Percentiles rank a stretch among this genome's conserved stretches.
Conservation (phyloP, 2,113 vertebrate genomes). For the Marmota flaviventris region DNA sequence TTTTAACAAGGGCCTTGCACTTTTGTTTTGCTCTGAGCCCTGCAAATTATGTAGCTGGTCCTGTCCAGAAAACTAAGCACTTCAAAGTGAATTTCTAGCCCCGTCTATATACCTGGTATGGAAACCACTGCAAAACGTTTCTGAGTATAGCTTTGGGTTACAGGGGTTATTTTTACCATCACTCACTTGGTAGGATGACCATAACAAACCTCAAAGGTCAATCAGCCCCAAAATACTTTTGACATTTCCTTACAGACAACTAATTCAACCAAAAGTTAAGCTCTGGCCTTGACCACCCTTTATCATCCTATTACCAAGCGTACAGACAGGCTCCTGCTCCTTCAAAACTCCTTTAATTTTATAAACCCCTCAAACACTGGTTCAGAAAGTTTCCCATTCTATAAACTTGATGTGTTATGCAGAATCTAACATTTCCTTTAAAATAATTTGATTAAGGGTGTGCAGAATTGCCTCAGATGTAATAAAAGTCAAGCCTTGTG, state of each 20-base stretch:
- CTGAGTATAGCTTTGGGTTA: neutral
- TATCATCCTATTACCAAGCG: neutral
- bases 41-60: neutral
- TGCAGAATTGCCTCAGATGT: conserved; percentile 56
- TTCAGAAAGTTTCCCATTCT: conserved; percentile 60
- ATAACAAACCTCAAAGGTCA: neutral
- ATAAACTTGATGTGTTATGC: conserved; percentile 31
- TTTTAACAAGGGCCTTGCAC: neutral
- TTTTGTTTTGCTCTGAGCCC: conserved; percentile 20
- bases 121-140: neutral
- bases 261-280: neutral
- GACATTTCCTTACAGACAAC: neutral
- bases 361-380: conserved; percentile 8
- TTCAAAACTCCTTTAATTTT: neutral
- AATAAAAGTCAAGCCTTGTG: conserved; percentile 54
- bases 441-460: conserved; percentile 51
- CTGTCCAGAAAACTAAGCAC: neutral
- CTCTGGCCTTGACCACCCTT: neutral
- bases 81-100: conserved; percentile 7
- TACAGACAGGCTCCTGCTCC: neutral
- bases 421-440: conserved; percentile 60
- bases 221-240: neutral
- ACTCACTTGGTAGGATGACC: conserved; percentile 9
- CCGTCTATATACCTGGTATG: neutral
- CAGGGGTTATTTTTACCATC: neutral